A percentile compares a stretch with the other conserved stretches of the same genome.
phyloP scores from a whole-genome alignment of 2,113 vertebrate species.

The Calypte anna region DNA sequence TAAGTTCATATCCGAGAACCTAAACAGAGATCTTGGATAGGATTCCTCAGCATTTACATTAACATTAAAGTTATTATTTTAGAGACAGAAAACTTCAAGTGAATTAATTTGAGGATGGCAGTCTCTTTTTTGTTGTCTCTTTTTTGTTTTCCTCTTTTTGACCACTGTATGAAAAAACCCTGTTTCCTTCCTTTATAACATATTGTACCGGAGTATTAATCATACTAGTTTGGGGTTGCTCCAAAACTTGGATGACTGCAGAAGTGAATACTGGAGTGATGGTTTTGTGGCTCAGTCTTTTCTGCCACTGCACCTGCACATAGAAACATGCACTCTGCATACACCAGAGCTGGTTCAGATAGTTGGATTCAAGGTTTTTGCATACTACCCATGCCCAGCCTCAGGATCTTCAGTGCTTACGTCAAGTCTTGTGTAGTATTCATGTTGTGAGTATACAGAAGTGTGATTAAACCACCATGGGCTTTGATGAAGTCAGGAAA shows the following conservation, averaged over 20 bases:
- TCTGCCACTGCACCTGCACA: neutral
- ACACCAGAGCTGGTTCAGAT: neutral
- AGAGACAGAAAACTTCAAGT: neutral
- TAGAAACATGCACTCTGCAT: neutral
- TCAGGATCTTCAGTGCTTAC: accelerated
- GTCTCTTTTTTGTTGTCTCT: neutral
- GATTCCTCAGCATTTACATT: neutral
- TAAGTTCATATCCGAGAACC: neutral
- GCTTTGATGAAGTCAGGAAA: neutral
- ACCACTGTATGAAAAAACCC: neutral
- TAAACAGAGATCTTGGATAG: neutral
- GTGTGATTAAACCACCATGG: neutral
- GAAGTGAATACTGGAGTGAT: neutral
- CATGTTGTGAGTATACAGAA: neutral
- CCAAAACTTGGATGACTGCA: neutral
- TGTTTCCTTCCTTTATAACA: neutral
- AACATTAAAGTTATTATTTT: neutral
- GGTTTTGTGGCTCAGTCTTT: neutral
- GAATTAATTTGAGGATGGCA: neutral
- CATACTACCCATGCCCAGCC: neutral
- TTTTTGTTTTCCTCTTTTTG: neutral
- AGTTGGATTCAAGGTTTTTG: accelerated
- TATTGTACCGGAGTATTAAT: neutral
- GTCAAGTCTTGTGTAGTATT: neutral
- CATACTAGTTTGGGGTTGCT: neutral